Conservation (phyloP, 2,888 invertebrate species). For the Caradrina clavipalpis region DNA sequence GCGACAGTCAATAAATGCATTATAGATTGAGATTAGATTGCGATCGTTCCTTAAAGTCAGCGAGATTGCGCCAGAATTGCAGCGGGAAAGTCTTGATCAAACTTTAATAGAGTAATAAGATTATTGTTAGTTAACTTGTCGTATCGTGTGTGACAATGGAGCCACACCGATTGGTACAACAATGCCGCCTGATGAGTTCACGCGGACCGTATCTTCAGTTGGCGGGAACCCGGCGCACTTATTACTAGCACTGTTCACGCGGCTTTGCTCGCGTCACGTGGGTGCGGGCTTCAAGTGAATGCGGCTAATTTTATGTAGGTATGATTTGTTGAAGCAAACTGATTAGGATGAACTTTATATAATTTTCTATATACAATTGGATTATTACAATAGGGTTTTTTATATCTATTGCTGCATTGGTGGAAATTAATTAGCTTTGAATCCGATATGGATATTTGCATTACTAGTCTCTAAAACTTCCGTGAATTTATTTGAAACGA, state of each 20-base stretch:
- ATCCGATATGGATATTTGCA: too few species aligned
- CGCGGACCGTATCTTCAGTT: conserved; percentile 49
- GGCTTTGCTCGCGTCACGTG: conserved; percentile 16
- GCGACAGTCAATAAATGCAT: too few species aligned
- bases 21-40: too few species aligned
- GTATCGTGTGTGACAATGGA: conserved; percentile 29
- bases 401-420: neutral
- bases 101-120: too few species aligned
- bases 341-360: neutral
- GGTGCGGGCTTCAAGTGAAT: neutral
- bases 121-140: neutral
- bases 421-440: too few species aligned
- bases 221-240: conserved; percentile 33
- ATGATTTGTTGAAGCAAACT: neutral
- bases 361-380: neutral
- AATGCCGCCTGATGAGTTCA: conserved; percentile 64
- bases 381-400: neutral
- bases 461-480: too few species aligned
- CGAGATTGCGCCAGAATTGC: too few species aligned
- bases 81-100: too few species aligned
- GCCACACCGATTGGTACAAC: conserved; percentile 40
- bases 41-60: too few species aligned
- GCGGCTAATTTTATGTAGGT: conserved; percentile 3
- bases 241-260: conserved; percentile 42
- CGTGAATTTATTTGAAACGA: too few species aligned